Base-by-base conservation (phyloP, 2,797 vertebrate genomes). In the Sciaenops ocellatus region DNA sequence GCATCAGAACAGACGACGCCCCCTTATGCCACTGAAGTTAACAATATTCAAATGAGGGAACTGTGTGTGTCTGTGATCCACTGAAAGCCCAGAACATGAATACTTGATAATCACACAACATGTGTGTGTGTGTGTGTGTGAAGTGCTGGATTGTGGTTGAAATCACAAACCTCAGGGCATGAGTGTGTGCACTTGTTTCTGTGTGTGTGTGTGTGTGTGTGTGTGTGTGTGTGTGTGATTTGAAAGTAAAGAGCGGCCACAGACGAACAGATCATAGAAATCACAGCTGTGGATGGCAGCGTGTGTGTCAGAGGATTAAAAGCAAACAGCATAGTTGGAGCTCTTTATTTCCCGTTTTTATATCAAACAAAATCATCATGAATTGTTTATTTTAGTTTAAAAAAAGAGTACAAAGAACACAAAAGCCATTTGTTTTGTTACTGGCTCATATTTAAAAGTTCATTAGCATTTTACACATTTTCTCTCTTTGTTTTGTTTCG, bases 11-110 rank as follows among this genome's bases (percentile, higher is more conserved):
- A 60, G 65, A 60, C 2, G 5, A 63, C 4, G 1, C 20, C 47
- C 15, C 22, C 52, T 26, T 42, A 28, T 30, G 54, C 54, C 55
- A 73, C 18, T 46, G 42, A 67, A 69, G 42, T 70, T 55, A 57
- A 80, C 44, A 54, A 13, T 17, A 65, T 38, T 55, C 20, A 75
- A 48, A 65, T 46, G 26, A 71, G 48, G n/a, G 9, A 22, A 5
- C 20, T 54, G 38, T 41, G n/a, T 46, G 41, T 47, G 48, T 62
- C 6, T 26, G 59, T 69, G 46, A 30, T 55, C 42, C 7, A 6
- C 50, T 61, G 42, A 26, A 63, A 70, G 51, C 38, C 34, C 30
- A 47, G 22, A 34, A 78, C 51, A 68, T 56, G 56, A 78, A 80
- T 68, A 47, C 13, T 79, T 70, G 24, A 75, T 73, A 57, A 34